phyloP scores from a whole-genome alignment of 2,888 invertebrate species.

The Catocala nupta region DNA sequence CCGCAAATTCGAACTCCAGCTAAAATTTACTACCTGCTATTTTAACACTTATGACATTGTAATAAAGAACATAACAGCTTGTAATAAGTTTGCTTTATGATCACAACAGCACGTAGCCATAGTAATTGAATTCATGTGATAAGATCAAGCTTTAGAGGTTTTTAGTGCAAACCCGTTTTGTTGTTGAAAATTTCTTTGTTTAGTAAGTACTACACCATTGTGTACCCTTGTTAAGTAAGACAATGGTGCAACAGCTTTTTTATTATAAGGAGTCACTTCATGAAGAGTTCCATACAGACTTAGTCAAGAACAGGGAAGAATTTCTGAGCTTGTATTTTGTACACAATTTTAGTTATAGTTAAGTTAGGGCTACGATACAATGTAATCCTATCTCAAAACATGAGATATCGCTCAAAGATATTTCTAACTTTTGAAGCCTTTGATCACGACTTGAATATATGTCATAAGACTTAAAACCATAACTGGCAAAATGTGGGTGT shows the following conservation, averaged over 20 bases:
- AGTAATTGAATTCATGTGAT: constrained; percentile 37
- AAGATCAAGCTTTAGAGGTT: constrained; percentile 27
- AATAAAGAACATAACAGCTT: constrained; percentile 30
- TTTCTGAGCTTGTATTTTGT: no score
- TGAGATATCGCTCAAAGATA: no score
- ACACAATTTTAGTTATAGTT: no score
- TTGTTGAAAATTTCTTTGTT: neutral
- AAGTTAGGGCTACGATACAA: no score
- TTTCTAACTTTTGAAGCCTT: no score
- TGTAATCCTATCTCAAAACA: no score
- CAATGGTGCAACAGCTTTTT: neutral
- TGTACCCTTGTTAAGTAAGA: neutral
- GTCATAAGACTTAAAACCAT: no score
- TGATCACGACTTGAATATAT: no score
- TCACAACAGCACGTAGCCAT: constrained; percentile 27
- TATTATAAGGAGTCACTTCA: neutral
- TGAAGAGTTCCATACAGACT: no score
- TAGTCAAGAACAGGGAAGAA: no score
- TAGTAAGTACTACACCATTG: no score
- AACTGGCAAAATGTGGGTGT: no score
- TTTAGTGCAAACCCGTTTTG: constrained; percentile 8
- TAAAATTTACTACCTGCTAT: constrained; percentile 20
- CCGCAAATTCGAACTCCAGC: constrained; percentile 44
- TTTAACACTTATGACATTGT: constrained; percentile 22
- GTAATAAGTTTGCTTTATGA: constrained; percentile 11